Conservation (phyloP, 2,888 invertebrate species). For the Choreutis nemorana region DNA sequence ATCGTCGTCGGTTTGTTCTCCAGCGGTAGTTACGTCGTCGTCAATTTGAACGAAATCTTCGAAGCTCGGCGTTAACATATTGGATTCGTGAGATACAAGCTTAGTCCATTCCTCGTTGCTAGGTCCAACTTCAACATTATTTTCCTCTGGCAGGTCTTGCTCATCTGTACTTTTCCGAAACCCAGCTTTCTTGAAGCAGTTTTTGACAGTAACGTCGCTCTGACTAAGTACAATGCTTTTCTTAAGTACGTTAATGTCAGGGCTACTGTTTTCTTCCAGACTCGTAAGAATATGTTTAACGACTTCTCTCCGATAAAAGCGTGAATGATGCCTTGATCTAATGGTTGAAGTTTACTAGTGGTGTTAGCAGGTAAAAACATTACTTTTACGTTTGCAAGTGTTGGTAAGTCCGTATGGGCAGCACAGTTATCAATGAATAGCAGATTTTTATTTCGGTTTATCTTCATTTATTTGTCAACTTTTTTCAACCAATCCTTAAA, state of each 20-base stretch:
- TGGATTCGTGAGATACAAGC: constrained; percentile 11
- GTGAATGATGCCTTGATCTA: constrained; percentile 12
- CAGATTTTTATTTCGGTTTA: constrained; percentile 7
- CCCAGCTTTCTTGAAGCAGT: constrained; percentile 16
- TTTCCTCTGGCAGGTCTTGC: constrained; percentile 11
- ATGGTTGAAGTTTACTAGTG: constrained; percentile 10
- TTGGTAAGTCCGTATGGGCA: not conserved
- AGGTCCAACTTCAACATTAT: constrained; percentile 13
- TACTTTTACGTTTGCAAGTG: constrained; percentile 5
- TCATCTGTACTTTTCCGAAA: constrained; percentile 11
- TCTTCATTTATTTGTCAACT: constrained; percentile 8
- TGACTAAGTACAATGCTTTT: constrained; percentile 12
- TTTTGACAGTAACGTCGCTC: constrained; percentile 11
- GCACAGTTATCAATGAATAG: not conserved
- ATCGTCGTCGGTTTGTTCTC: constrained; percentile 14
- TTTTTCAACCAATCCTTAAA: constrained; percentile 10
- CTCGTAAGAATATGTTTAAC: constrained; percentile 10
- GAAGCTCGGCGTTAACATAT: constrained; percentile 5
- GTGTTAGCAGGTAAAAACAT: constrained; percentile 8
- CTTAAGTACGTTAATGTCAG: constrained; percentile 12
- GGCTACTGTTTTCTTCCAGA: constrained; percentile 11
- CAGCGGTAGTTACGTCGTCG: constrained; percentile 11
- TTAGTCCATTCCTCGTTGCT: constrained; percentile 14
- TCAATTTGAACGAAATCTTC: constrained; percentile 13
- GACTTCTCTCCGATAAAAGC: constrained; percentile 10